Base-by-base conservation (phyloP, 2,888 invertebrate species). In the Eupithecia subumbrata region DNA sequence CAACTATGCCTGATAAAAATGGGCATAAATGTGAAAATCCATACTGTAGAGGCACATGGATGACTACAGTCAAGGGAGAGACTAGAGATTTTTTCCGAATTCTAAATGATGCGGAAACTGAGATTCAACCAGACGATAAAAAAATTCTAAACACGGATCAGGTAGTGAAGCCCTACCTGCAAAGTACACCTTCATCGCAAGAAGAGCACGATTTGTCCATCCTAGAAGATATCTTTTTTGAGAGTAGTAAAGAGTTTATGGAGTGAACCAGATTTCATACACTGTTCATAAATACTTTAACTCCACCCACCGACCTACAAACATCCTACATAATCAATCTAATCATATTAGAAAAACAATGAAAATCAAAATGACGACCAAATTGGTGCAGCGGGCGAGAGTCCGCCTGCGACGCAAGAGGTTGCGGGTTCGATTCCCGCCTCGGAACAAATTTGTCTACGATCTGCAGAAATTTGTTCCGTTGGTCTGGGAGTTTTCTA, bases 71-170 rank as follows among this genome's bases (percentile, higher is more conserved):
- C 4, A 85, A 81, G 68, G 90, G 89, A 3, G 89, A 90, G 83
- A 89, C 87, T 0, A 84, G 90, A 79, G 91, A 90, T 74, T 89
- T 90, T 67, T 88, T 80, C 71, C 85, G 88, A 83, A 77, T 90
- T 71, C 76, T 86, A 52, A 40, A 79, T 14, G 70, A 73, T 14
- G 66, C 43, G 2, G 68, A 69, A 37, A 12, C n/a, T 40, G 30
- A 64, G 30, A 9, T 34, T 64, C 22, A 34, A 34, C 30, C 9
- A 9, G 34, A 34, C 18, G 64, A 64, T 16, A 18, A 34, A 16
- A 16, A 30, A 18, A 16, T 5, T 34, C 7, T 16, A 30, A 34
- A 30, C 64, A 12, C 12, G 12, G 25, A 56, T 56, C 12, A 12
- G 12, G 5, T 12, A 25, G 5, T 22, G 12, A 22, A 5, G 4